Evolutionary conservation across 2,113 vertebrate species (phyloP).

Genomic region (Lathamus discolor): DNA sequence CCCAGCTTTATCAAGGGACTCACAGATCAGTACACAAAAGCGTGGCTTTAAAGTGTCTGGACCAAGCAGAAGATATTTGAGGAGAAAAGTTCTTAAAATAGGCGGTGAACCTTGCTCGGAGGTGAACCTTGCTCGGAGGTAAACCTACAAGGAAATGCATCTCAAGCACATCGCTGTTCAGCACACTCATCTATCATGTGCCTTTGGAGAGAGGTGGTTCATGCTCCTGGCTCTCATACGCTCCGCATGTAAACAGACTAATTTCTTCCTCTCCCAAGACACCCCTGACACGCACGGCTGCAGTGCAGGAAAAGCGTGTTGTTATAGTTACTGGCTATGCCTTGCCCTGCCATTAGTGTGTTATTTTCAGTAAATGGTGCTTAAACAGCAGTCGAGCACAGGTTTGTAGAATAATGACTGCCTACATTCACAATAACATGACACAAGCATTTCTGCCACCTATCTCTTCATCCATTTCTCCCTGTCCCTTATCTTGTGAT

Average conservation of each 20-base stretch:
- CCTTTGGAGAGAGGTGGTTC: not conserved
- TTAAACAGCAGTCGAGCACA: constrained; percentile 15
- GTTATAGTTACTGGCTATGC: constrained; percentile 70
- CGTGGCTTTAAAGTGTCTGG: not conserved
- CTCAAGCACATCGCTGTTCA: not conserved
- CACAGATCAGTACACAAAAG: not conserved
- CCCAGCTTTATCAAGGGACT: not conserved
- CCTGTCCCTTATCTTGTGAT: not conserved
- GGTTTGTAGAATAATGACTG: not conserved
- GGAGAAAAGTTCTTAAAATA: not conserved
- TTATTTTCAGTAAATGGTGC: not conserved
- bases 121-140: not conserved
- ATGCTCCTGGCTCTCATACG: not conserved
- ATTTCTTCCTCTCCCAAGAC: not conserved
- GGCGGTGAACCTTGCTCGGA: not conserved
- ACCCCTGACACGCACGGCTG: not conserved
- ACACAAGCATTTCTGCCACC: not conserved
- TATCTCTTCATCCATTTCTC: not conserved
- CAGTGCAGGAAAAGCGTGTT: not conserved
- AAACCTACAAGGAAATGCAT: not conserved
- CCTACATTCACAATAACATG: not conserved
- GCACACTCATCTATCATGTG: not conserved
- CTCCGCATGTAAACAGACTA: not conserved
- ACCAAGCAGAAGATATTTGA: fast-evolving
- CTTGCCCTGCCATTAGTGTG: constrained; percentile 41